Percentiles rank a stretch among this genome's conserved stretches.
Evolutionary conservation across 2,113 vertebrate genomes (phyloP).

Genomic region (Plecturocebus donacophilus): DNA sequence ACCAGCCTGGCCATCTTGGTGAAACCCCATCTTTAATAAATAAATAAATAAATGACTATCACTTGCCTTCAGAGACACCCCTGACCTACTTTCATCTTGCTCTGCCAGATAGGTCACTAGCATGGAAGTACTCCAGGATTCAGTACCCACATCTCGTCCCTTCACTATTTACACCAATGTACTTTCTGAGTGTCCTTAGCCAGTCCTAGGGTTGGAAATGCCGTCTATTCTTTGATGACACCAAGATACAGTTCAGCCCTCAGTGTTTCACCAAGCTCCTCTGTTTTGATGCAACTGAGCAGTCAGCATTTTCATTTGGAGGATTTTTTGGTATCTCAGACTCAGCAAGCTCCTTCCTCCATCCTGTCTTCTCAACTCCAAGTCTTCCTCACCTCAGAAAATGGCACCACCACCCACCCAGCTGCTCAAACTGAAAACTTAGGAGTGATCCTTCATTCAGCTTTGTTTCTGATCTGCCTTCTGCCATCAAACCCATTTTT

Average conservation of each 20-base stretch:
- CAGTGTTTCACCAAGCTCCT: background rate
- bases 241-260: background rate
- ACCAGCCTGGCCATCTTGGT: too few relatives aligned
- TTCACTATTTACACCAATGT: background rate
- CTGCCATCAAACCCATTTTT: background rate
- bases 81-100: background rate
- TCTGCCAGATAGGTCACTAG: background rate
- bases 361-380: background rate
- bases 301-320: background rate
- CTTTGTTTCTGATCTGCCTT: background rate
- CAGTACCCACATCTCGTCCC: background rate
- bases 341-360: background rate
- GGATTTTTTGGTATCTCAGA: background rate
- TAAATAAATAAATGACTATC: background rate
- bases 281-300: background rate
- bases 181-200: background rate
- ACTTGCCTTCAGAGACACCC: background rate
- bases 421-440: background rate
- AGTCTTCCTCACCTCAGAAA: background rate
- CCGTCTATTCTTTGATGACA: background rate
- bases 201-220: background rate
- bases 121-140: fast-evolving
- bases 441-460: background rate
- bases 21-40: too few relatives aligned
- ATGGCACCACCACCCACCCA: background rate